These are phyloP conservation scores for Daphoenositta chrysoptera DNA, from an alignment of 2,113 vertebrate genomes.

Conservation along the genomic window DNA sequence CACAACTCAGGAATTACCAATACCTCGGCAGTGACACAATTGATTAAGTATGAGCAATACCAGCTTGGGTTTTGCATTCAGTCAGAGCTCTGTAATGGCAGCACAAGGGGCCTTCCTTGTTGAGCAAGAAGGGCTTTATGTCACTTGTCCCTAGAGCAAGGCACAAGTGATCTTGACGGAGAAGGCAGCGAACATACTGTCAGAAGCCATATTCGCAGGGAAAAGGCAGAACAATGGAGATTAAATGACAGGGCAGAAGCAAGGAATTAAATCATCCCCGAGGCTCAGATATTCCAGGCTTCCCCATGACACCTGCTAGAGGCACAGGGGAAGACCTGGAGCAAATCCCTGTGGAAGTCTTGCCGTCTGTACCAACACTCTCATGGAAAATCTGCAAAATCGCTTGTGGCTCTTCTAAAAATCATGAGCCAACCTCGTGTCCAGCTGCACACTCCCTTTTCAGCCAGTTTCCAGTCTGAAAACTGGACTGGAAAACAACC, in stretches of 20 bases:
- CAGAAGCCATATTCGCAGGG: constrained; percentile 13
- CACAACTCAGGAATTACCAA: constrained; percentile 15
- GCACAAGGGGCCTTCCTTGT: not conserved
- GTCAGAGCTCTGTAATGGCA: constrained; percentile 9
- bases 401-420: not conserved
- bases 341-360: not conserved
- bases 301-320: not conserved
- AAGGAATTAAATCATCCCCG: not conserved
- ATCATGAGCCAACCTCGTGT: not conserved
- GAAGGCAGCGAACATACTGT: constrained; percentile 31
- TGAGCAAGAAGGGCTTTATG: constrained; percentile 30
- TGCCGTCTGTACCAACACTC: not conserved
- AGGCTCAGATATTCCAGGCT: constrained; percentile 14
- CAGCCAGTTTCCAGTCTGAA: not conserved
- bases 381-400: not conserved
- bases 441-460: not conserved
- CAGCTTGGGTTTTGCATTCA: constrained; percentile 23
- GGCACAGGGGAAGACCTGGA: not conserved
- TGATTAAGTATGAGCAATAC: constrained; percentile 42
- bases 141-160: constrained; percentile 44
- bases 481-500: not conserved
- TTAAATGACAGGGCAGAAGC: constrained; percentile 13
- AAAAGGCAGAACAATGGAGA: constrained; percentile 22
- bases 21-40: not conserved
- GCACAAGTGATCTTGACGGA: not conserved